Percentiles rank a stretch among this genome's conserved stretches.
phyloP scores from a whole-genome alignment of 2,797 vertebrate genomes.

The Clarias laeviceps region DNA sequence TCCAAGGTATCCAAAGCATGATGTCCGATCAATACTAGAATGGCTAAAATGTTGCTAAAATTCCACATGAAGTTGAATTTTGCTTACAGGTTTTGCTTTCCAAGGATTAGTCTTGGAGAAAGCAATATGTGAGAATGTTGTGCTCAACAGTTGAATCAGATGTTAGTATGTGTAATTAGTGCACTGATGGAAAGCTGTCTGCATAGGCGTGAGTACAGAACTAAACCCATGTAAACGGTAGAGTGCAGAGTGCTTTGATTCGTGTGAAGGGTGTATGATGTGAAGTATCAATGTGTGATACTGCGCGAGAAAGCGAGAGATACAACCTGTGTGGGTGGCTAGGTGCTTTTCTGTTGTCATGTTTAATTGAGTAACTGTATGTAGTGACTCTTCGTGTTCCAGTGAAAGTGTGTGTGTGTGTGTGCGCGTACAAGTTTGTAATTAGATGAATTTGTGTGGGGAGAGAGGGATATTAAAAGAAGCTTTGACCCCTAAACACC shows the following conservation, averaged over 20 bases:
- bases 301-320: constrained; percentile 61
- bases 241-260: constrained; percentile 22
- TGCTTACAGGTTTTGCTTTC: neutral
- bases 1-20: neutral
- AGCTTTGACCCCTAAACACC: constrained; percentile 15
- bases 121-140: neutral
- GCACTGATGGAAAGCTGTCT: constrained; percentile 65
- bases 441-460: constrained; percentile 25
- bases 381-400: constrained; percentile 29
- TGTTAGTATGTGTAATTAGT: constrained; percentile 60
- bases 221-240: constrained; percentile 9
- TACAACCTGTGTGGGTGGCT: constrained; percentile 74
- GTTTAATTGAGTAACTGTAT: constrained; percentile 66
- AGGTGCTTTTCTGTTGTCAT: constrained; percentile 70
- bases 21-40: neutral
- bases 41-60: neutral
- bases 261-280: constrained; percentile 21
- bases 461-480: neutral
- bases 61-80: neutral
- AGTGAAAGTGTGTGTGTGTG: neutral
- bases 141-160: constrained; percentile 34
- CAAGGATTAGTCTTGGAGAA: neutral
- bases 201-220: constrained; percentile 52
- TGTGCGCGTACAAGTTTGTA: neutral
- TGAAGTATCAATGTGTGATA: constrained; percentile 46